Conservation (phyloP, 2,113 vertebrate genomes). For the Cepphus grylle region DNA sequence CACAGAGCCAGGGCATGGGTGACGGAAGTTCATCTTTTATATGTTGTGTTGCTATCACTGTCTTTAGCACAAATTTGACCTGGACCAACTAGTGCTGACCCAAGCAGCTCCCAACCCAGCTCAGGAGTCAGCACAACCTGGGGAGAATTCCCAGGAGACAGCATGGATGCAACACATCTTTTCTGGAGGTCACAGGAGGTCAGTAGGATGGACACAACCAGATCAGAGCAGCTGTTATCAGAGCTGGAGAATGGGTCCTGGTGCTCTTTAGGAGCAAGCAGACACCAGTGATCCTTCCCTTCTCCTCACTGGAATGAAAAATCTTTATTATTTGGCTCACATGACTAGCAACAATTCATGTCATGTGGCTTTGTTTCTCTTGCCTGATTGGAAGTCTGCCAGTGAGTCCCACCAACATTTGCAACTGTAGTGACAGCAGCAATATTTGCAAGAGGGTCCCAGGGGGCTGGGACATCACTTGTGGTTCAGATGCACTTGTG, state of each 20-base stretch:
- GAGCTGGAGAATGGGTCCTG: not conserved
- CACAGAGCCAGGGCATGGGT: not conserved
- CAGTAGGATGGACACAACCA: not conserved
- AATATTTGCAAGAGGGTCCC: not conserved
- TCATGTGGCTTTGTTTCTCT: not conserved
- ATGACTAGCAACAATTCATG: not conserved
- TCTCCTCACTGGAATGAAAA: not conserved
- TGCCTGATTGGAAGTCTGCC: not conserved
- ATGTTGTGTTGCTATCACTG: not conserved
- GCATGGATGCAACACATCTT: not conserved
- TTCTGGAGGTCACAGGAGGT: not conserved
- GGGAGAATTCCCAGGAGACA: not conserved
- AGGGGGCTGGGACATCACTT: not conserved
- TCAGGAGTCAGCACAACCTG: not conserved
- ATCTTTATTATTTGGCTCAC: not conserved
- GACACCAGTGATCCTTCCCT: not conserved
- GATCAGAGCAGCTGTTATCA: not conserved
- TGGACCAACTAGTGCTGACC: not conserved
- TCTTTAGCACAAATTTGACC: not conserved
- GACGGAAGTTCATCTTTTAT: not conserved
- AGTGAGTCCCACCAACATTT: not conserved
- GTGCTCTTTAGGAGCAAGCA: not conserved
- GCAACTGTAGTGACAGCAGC: not conserved
- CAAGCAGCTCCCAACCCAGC: not conserved
- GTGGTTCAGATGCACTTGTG: not conserved